phyloP scores from a whole-genome alignment of 2,113 vertebrate genomes.

The Aegithalos caudatus region DNA sequence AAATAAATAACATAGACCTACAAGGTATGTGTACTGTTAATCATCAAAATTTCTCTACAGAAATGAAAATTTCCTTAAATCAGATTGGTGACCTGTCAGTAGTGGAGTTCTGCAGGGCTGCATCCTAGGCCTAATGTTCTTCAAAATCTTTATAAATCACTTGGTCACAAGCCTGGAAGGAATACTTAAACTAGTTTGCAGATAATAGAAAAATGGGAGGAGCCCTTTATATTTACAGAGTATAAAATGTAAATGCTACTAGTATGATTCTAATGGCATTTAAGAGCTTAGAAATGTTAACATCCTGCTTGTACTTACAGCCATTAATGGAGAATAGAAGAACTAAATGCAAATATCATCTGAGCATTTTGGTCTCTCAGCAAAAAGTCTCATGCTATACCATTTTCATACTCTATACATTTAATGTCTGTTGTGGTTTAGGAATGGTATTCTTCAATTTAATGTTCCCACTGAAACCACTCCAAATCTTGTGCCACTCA shows the following conservation, averaged over 20 bases:
- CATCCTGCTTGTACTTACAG: neutral
- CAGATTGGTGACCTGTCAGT: neutral
- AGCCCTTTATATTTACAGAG: neutral
- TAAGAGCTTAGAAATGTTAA: neutral
- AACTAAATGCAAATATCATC: neutral
- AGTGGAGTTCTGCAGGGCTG: neutral
- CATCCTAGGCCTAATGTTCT: neutral
- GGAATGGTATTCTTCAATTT: neutral
- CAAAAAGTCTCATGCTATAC: neutral
- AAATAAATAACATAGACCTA: neutral
- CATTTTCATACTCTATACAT: neutral
- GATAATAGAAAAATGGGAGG: neutral
- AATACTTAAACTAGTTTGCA: neutral
- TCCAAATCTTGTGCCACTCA: accelerated
- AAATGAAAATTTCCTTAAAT: neutral
- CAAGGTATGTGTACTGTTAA: neutral
- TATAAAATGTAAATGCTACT: neutral
- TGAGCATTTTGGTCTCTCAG: neutral
- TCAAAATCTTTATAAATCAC: neutral
- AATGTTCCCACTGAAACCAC: neutral
- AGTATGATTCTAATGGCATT: neutral
- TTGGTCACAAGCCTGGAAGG: neutral
- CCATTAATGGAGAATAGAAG: neutral
- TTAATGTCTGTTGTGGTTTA: neutral
- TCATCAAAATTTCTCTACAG: neutral